Percentiles rank a stretch among this genome's conserved stretches.
phyloP scores from a whole-genome alignment of 2,113 vertebrate genomes.

The Myiopsitta monachus region DNA sequence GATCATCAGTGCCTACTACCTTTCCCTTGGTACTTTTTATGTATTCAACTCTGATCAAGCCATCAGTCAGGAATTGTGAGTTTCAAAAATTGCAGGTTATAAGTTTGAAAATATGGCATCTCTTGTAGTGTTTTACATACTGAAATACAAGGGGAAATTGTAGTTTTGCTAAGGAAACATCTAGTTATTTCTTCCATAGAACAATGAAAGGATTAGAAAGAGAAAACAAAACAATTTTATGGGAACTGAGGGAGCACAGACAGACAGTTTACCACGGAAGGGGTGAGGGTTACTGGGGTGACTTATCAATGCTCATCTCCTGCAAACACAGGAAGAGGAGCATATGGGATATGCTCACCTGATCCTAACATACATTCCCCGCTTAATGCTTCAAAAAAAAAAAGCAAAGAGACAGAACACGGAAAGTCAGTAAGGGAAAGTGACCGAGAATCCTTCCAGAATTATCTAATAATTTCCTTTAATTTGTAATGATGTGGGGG shows the following conservation, averaged over 20 bases:
- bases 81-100: background rate
- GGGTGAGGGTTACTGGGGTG: background rate
- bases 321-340: conserved; percentile 1
- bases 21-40: background rate
- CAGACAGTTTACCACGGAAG: background rate
- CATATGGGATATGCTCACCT: conserved; percentile 54
- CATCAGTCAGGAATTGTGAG: background rate
- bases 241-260: background rate
- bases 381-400: conserved; percentile 7
- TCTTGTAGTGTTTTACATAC: background rate
- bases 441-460: background rate
- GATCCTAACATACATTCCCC: conserved; percentile 43
- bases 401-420: background rate
- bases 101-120: background rate
- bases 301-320: conserved; percentile 19
- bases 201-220: background rate
- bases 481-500: background rate
- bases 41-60: background rate
- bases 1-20: background rate
- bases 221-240: background rate
- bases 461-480: background rate
- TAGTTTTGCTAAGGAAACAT: background rate
- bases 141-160: background rate
- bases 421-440: background rate
- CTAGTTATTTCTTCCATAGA: background rate